These are phyloP conservation scores for Lordiphosa stackelbergi DNA, from an alignment of 1,140 invertebrate species.

Conservation along the genomic window DNA sequence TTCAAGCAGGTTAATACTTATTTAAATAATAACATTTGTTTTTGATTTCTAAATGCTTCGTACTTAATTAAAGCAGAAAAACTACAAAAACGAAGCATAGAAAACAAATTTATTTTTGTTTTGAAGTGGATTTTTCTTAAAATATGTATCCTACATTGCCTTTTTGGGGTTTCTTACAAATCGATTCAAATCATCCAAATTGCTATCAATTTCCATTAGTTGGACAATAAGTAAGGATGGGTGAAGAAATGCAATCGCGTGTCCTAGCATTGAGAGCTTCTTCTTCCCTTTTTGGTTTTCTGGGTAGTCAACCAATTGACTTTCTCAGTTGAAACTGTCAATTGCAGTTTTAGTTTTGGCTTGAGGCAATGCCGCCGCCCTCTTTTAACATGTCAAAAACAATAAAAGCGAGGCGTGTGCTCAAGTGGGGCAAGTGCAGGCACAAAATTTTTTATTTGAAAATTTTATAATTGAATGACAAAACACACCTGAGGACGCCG, in stretches of 20 bases:
- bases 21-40: too few relatives aligned
- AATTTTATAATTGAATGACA: slow-evolving; percentile 74
- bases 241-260: slow-evolving; percentile 12
- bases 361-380: slow-evolving; percentile 12
- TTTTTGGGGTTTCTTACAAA: too few relatives aligned
- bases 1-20: too few relatives aligned
- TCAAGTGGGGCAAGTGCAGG: not conserved
- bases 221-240: not conserved
- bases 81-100: too few relatives aligned
- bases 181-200: slow-evolving; percentile 1
- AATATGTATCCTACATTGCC: too few relatives aligned
- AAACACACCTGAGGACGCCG: slow-evolving; percentile 58
- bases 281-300: not conserved
- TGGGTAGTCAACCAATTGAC: slow-evolving; percentile 36
- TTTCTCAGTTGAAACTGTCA: slow-evolving; percentile 48
- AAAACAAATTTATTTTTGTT: too few relatives aligned
- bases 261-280: slow-evolving; percentile 2
- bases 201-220: slow-evolving; percentile 9
- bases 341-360: slow-evolving; percentile 22
- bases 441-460: slow-evolving; percentile 63
- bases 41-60: too few relatives aligned
- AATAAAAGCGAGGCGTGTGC: slow-evolving; percentile 37
- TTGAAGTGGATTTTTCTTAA: too few relatives aligned
- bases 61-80: too few relatives aligned
- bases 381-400: slow-evolving; percentile 56